A percentile compares a stretch with the other conserved stretches of the same genome.
These are phyloP conservation scores for Furcifer pardalis DNA, from an alignment of 2,797 vertebrate species.

Conservation along the genomic window DNA sequence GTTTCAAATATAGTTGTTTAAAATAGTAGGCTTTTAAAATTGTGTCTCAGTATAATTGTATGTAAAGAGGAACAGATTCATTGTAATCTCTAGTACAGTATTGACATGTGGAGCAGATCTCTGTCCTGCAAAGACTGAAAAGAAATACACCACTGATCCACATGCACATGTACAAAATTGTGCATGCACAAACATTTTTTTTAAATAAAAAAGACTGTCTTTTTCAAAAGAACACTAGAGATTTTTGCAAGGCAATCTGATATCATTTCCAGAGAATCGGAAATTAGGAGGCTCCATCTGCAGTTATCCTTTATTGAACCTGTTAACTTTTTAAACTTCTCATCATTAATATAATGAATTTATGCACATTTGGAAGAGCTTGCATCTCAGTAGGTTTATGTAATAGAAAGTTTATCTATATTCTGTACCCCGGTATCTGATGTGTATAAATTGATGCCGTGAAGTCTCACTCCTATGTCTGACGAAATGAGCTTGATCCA, in stretches of 20 bases:
- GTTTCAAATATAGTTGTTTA: neutral
- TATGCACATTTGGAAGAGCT: neutral
- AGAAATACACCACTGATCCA: neutral
- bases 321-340: neutral
- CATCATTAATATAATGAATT: neutral
- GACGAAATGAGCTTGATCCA: too few species aligned
- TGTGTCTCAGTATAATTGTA: neutral
- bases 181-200: neutral
- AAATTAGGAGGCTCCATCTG: neutral
- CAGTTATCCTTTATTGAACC: neutral
- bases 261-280: neutral
- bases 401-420: neutral
- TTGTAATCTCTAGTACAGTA: neutral
- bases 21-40: neutral
- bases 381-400: neutral
- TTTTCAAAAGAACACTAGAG: neutral
- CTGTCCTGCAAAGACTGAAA: neutral
- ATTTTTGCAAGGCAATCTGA: neutral
- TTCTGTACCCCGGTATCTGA: too few species aligned
- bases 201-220: neutral
- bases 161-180: neutral
- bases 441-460: too few species aligned
- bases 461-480: too few species aligned
- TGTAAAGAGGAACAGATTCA: neutral
- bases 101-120: neutral